Evolutionary conservation across 2,797 vertebrate species (phyloP).

Genomic region (Enteromius thamalakanensis): DNA sequence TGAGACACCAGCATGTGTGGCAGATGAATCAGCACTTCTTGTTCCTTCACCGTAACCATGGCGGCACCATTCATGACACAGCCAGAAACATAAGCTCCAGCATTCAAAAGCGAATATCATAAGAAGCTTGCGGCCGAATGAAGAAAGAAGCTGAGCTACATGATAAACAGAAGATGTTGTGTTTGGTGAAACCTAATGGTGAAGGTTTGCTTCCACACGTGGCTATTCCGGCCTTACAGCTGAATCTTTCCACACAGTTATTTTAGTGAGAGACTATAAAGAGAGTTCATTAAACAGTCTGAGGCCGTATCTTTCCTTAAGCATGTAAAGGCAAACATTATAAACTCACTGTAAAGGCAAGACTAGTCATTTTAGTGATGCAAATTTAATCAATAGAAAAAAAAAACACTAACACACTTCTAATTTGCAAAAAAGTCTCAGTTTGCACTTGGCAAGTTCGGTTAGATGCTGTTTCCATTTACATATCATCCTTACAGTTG

Average conservation of each 20-base stretch:
- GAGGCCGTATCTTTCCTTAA: neutral
- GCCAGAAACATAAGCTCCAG: constrained; percentile 1
- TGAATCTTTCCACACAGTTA: neutral
- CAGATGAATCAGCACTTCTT: constrained; percentile 37
- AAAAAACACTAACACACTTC: neutral
- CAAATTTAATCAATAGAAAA: neutral
- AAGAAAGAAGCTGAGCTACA: neutral
- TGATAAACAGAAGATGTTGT: constrained; percentile 19
- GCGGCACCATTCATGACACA: constrained; percentile 40
- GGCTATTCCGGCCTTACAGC: neutral
- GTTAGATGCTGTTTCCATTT: constrained; percentile 23
- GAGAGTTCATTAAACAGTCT: neutral
- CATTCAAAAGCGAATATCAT: constrained; percentile 25
- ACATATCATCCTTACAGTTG: constrained; percentile 1
- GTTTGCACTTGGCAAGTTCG: constrained; percentile 33
- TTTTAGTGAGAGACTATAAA: neutral
- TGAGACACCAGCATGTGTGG: constrained; percentile 20
- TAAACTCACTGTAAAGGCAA: neutral
- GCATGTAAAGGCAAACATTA: neutral
- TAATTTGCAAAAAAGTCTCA: constrained; percentile 11
- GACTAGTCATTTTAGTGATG: neutral
- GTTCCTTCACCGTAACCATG: constrained; percentile 32
- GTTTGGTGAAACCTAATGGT: constrained; percentile 2
- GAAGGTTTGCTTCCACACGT: neutral
- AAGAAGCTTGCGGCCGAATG: constrained; percentile 3